phyloP scores from a whole-genome alignment of 2,888 invertebrate species.

The Cyaniris semiargus region DNA sequence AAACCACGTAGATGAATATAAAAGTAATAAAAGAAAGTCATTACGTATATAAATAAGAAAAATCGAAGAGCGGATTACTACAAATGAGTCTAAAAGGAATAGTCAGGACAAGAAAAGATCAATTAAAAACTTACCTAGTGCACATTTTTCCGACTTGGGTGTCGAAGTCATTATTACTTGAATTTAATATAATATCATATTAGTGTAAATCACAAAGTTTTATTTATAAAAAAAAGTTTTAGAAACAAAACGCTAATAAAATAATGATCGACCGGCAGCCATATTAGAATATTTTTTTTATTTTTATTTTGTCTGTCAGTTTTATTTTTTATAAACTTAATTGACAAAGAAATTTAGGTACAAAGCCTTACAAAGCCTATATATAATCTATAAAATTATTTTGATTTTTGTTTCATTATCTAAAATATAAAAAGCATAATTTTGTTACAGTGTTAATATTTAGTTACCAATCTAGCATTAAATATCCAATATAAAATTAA shows the following conservation, averaged over 20 bases:
- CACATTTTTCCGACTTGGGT: conserved; percentile 76
- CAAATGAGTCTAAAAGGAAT: conserved; percentile 15
- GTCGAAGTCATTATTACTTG: conserved; percentile 72
- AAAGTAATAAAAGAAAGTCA: neutral
- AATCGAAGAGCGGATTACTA: neutral
- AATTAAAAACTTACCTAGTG: conserved; percentile 68
- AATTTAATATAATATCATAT: conserved; percentile 64
- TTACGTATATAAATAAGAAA: neutral
- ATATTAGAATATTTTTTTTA: conserved; percentile 58
- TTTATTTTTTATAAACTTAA: neutral
- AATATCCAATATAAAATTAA: too few species aligned
- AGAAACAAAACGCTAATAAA: conserved; percentile 64
- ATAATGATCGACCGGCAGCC: conserved; percentile 72
- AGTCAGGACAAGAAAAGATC: conserved; percentile 44
- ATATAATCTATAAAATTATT: too few species aligned
- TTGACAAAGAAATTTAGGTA: neutral
- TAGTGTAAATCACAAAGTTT: conserved; percentile 53
- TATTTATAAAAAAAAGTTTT: conserved; percentile 49
- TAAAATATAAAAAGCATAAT: too few species aligned
- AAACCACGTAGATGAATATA: neutral
- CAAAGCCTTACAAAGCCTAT: too few species aligned
- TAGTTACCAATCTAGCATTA: too few species aligned
- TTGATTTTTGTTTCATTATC: too few species aligned
- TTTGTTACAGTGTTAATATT: too few species aligned
- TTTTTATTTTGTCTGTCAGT: conserved; percentile 42